Percentiles rank a stretch among this genome's conserved stretches.
These are phyloP conservation scores for Bombus vancouverensis DNA, from an alignment of 1,140 invertebrate genomes.

Conservation along the genomic window DNA sequence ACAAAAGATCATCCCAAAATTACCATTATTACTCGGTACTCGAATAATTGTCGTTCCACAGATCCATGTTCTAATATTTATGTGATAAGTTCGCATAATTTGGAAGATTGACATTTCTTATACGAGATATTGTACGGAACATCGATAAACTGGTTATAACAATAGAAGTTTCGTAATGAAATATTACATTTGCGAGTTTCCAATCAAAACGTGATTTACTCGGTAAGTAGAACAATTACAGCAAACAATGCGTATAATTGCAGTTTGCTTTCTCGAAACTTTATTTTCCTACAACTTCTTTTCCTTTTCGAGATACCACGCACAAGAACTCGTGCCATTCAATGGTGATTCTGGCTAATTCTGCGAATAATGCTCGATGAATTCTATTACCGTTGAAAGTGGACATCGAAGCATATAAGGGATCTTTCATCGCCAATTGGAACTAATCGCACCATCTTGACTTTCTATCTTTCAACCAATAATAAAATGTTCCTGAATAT, in stretches of 20 bases:
- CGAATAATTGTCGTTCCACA: too few relatives aligned
- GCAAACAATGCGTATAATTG: not conserved
- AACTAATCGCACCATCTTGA: not conserved
- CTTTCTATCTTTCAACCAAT: not conserved
- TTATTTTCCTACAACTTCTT: not conserved
- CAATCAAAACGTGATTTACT: too few relatives aligned
- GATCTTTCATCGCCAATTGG: not conserved
- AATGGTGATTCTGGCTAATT: constrained; percentile 64
- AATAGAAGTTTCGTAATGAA: too few relatives aligned
- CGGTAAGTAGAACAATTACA: not conserved
- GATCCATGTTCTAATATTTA: too few relatives aligned
- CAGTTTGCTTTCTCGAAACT: not conserved
- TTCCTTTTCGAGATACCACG: not conserved
- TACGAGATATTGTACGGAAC: too few relatives aligned
- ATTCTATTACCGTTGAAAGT: constrained; percentile 7
- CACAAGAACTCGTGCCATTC: constrained; percentile 36
- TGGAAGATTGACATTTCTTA: too few relatives aligned
- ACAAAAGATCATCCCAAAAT: too few relatives aligned
- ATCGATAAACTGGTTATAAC: too few relatives aligned
- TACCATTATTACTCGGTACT: too few relatives aligned
- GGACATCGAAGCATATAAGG: not conserved
- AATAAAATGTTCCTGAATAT: not conserved
- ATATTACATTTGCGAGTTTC: too few relatives aligned
- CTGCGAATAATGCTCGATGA: constrained; percentile 28
- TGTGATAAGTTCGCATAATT: too few relatives aligned